Conservation (phyloP, 2,113 vertebrate species). For the Pogona vitticeps region DNA sequence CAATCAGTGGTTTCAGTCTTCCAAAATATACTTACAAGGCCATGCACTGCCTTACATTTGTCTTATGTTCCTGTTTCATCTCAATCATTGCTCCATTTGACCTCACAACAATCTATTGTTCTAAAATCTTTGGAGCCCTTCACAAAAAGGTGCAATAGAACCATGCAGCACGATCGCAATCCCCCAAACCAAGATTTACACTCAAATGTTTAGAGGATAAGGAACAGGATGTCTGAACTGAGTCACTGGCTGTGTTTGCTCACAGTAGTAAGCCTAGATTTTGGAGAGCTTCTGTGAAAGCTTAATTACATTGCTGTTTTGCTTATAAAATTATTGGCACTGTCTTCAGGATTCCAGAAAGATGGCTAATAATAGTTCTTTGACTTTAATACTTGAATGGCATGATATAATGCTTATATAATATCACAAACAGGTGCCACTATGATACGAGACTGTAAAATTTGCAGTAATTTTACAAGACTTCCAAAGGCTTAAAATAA, state of each 20-base stretch:
- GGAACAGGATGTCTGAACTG: not conserved
- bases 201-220: not conserved
- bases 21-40: not conserved
- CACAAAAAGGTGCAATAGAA: no score
- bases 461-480: slow-evolving; percentile 29
- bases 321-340: slow-evolving; percentile 38
- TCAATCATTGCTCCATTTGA: not conserved
- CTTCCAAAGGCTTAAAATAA: slow-evolving; percentile 32
- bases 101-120: not conserved
- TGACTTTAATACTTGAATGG: slow-evolving; percentile 32
- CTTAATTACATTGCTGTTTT: slow-evolving; percentile 3
- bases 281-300: not conserved
- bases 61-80: not conserved
- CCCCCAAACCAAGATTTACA: not conserved
- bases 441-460: slow-evolving; percentile 37
- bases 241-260: not conserved
- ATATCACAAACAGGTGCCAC: slow-evolving; percentile 20
- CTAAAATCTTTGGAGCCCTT: not conserved
- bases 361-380: slow-evolving; percentile 53
- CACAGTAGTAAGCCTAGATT: not conserved
- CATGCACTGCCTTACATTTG: not conserved
- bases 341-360: slow-evolving; percentile 38
- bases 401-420: slow-evolving; percentile 38
- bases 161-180: not conserved
- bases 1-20: not conserved